Percentiles rank a stretch among this genome's conserved stretches.
These are phyloP conservation scores for Zaprionus tsacasi DNA, from an alignment of 1,140 invertebrate genomes.

Conservation along the genomic window DNA sequence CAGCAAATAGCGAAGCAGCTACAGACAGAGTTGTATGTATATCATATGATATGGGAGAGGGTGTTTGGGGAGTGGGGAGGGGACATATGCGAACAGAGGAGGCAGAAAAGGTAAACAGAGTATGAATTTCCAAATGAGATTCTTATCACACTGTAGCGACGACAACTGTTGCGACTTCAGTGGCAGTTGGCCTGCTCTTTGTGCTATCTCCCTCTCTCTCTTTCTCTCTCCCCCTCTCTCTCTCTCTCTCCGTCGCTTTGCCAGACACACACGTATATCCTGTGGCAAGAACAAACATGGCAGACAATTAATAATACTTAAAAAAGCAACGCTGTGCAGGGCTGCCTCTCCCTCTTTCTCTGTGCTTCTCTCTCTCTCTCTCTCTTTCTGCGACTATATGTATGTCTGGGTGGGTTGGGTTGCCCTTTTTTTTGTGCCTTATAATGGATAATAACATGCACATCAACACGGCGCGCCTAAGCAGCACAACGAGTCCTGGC, in stretches of 20 bases:
- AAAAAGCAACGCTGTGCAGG: constrained; percentile 51
- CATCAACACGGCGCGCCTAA: constrained; percentile 54
- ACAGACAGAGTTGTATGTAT: neutral
- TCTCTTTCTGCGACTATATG: neutral
- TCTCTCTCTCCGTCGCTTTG: neutral
- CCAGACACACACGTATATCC: constrained; percentile 47
- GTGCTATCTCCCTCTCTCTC: neutral
- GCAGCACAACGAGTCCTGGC: constrained; percentile 23
- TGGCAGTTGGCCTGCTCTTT: constrained; percentile 10
- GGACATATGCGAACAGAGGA: constrained; percentile 14
- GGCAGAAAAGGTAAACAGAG: constrained; percentile 40
- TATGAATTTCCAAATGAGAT: constrained; percentile 71
- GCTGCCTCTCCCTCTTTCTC: neutral
- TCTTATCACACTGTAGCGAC: constrained; percentile 49
- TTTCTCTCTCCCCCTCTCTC: neutral
- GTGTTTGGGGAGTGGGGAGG: neutral
- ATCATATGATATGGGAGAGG: neutral
- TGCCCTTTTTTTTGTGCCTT: constrained; percentile 32
- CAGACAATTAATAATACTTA: constrained; percentile 82
- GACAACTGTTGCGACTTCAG: constrained; percentile 13
- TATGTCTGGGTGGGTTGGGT: constrained; percentile 1
- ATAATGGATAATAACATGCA: constrained; percentile 67
- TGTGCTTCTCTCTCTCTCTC: neutral
- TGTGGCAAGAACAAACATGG: constrained; percentile 64
- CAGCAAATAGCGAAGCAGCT: constrained; percentile 28